Evolutionary conservation across 2,888 invertebrate genomes (phyloP), one percentile per base, ranked within the genome.

Genomic region (Drosophila diplacantha): DNA sequence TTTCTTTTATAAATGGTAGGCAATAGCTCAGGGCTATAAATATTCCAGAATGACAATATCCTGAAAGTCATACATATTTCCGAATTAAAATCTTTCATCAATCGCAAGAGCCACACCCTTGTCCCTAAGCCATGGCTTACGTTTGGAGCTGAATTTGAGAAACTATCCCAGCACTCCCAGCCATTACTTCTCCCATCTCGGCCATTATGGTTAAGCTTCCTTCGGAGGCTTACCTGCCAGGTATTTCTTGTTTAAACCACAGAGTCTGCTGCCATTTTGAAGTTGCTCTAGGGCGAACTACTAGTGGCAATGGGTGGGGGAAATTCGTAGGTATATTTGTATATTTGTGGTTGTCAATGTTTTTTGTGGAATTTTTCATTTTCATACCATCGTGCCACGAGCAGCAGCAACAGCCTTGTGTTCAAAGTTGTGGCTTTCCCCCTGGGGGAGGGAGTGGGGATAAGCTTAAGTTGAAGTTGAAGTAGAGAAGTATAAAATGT

Each of bases 331-430:
- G 32, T 11, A 47, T 26, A 34, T 46, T 46, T 46, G 20, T 34
- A 8, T 34, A 35, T 31, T n/a, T 54, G 29, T 22, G 35, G 63
- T 65, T 77, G 75, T 71, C 75, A 77, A 75, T 73, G 68, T 26
- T 57, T 35, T 18, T 41, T 35, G 34, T 51, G 63, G 69, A 71
- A 75, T 69, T 73, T 75, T 51, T 61, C 66, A 70, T 37, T 64
- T 65, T 32, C 70, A 69, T 73, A 63, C 69, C 61, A 62, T 24
- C 41, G n/a, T 41, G 24, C 24, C 41, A 64, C 56, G 54, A 41
- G 20, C 20, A 70, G 7, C 24, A 43, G 26, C 16, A 43, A 44
- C 44, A 44, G 44, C 32, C 41, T 50, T 16, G 39, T 34, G 59
- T 58, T 43, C 59, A 49, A 59, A 59, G 61, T 50, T 58, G 59